phyloP scores from a whole-genome alignment of 2,888 invertebrate species.

The Seira sanloemensis region DNA sequence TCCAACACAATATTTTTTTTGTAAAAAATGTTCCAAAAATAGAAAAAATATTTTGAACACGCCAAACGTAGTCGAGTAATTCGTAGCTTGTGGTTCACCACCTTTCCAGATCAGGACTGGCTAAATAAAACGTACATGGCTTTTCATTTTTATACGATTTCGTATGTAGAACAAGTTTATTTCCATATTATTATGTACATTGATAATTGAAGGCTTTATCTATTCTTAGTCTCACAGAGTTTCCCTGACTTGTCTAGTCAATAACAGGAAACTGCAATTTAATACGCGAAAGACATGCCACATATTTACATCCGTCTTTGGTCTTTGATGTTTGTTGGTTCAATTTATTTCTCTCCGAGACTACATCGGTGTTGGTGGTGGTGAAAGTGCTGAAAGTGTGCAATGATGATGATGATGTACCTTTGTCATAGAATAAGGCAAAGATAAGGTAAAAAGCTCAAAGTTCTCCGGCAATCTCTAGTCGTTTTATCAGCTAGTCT shows the following conservation, averaged over 20 bases:
- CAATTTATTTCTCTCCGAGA: background rate
- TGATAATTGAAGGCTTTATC: constrained; percentile 1
- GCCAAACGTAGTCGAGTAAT: background rate
- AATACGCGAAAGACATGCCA: constrained; percentile 5
- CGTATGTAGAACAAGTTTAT: background rate
- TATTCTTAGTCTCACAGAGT: background rate
- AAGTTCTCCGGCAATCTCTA: no score
- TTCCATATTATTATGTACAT: background rate
- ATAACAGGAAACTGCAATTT: constrained; percentile 13
- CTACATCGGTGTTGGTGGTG: background rate
- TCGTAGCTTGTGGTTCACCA: background rate
- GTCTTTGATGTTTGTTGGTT: constrained; percentile 7
- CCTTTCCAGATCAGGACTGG: background rate
- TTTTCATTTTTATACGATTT: no score
- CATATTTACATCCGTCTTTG: no score
- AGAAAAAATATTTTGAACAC: background rate
- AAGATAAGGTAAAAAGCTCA: no score
- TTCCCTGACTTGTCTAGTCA: constrained; percentile 10
- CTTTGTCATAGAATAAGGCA: background rate
- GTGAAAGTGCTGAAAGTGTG: no score
- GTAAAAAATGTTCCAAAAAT: background rate
- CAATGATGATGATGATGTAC: background rate
- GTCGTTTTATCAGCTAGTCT: background rate
- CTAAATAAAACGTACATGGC: background rate
- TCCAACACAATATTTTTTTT: background rate